Conservation (phyloP, 2,113 vertebrate genomes). For the Cisticola juncidis region DNA sequence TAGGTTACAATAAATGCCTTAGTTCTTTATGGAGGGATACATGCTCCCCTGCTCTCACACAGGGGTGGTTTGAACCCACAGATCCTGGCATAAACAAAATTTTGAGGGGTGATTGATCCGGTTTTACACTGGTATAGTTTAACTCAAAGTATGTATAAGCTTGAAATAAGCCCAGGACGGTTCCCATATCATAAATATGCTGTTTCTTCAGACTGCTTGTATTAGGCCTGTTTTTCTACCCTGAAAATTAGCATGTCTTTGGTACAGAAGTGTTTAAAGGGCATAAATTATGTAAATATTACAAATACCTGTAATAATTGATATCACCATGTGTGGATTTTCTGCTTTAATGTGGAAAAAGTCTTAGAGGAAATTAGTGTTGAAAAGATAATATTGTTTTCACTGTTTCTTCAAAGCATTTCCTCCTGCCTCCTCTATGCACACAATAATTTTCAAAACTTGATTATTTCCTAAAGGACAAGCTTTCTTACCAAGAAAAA, state of each 20-base stretch:
- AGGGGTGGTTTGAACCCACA: background rate
- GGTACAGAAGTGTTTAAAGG: background rate
- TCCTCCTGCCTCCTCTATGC: background rate
- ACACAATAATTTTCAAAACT: constrained; percentile 53
- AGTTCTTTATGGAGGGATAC: background rate
- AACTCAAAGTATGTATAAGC: background rate
- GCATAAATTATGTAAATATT: constrained; percentile 23
- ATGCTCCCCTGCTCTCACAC: background rate
- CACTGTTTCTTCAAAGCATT: constrained; percentile 41
- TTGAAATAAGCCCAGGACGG: background rate
- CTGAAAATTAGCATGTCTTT: constrained; percentile 26
- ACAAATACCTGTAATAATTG: constrained; percentile 3
- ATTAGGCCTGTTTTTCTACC: constrained; percentile 24
- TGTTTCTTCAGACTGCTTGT: constrained; percentile 28
- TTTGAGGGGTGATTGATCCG: background rate
- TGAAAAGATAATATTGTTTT: constrained; percentile 57
- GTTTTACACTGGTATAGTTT: background rate
- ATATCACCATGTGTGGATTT: background rate
- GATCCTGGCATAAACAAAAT: background rate
- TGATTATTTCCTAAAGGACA: constrained; percentile 66
- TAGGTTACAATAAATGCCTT: background rate
- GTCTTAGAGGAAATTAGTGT: constrained; percentile 33
- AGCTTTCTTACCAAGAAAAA: constrained; percentile 58
- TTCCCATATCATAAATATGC: background rate
- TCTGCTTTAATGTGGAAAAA: constrained; percentile 8